Conservation (phyloP, 2,113 vertebrate genomes). For the Lepus europaeus region DNA sequence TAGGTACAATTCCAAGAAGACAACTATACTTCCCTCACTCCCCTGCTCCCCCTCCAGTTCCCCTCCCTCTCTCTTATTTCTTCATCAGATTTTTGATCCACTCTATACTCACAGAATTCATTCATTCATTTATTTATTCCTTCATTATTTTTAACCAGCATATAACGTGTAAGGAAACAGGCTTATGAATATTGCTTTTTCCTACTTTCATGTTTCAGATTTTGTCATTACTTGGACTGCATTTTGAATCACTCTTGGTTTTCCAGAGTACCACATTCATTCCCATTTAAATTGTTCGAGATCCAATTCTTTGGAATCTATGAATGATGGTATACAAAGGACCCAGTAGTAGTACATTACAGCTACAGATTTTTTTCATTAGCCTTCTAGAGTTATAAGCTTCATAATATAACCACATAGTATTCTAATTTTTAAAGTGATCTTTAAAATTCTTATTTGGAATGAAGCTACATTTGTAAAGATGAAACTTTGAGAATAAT, state of each 20-base stretch:
- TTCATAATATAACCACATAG: background rate
- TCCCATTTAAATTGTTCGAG: background rate
- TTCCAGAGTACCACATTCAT: background rate
- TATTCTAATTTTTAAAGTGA: background rate
- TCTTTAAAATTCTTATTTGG: background rate
- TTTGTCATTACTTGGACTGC: background rate
- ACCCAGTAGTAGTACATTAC: background rate
- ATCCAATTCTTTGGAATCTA: background rate
- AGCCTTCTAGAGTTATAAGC: background rate
- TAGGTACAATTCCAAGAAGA: too few species aligned
- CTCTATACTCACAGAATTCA: too few species aligned
- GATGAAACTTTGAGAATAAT: background rate
- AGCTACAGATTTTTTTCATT: background rate
- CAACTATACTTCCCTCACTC: too few species aligned
- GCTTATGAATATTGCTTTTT: background rate
- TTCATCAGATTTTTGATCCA: too few species aligned
- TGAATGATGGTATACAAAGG: background rate
- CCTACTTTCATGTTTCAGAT: background rate
- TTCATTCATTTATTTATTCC: too few species aligned
- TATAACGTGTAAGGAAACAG: background rate
- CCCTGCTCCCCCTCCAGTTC: too few species aligned
- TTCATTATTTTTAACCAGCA: background rate
- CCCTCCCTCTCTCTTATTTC: too few species aligned
- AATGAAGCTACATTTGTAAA: background rate
- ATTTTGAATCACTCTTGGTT: background rate